These are phyloP conservation scores for Drosophila carrolli DNA, from an alignment of 1,140 invertebrate species.

Conservation along the genomic window DNA sequence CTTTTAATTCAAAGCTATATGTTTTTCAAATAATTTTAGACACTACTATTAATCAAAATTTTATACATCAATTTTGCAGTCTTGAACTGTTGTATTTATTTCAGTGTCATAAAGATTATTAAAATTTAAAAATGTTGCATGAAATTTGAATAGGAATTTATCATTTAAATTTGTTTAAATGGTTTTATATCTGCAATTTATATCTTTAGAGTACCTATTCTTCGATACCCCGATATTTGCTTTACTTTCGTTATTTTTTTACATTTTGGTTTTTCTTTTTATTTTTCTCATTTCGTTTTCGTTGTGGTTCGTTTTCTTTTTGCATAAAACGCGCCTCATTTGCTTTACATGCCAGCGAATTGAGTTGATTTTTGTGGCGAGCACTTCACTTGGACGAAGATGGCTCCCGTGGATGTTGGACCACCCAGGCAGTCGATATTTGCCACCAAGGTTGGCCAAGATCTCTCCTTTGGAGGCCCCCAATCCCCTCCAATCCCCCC, in stretches of 20 bases:
- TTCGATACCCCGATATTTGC: background rate
- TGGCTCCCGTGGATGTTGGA: slow-evolving; percentile 23
- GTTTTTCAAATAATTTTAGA: too few species aligned
- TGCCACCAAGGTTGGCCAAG: slow-evolving; percentile 61
- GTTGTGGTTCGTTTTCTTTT: slow-evolving; percentile 49
- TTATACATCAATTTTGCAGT: too few species aligned
- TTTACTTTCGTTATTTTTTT: slow-evolving; percentile 22
- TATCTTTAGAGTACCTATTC: slow-evolving; percentile 12
- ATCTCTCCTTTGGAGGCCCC: background rate
- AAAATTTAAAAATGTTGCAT: too few species aligned
- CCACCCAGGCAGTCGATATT: slow-evolving; percentile 66
- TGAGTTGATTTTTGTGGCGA: slow-evolving; percentile 66
- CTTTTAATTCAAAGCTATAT: too few species aligned
- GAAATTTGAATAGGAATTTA: too few species aligned
- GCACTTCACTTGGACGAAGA: slow-evolving; percentile 21
- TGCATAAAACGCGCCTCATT: slow-evolving; percentile 79
- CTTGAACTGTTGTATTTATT: too few species aligned
- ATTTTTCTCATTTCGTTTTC: slow-evolving; percentile 21
- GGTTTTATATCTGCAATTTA: too few species aligned
- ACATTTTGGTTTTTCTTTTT: slow-evolving; percentile 22
- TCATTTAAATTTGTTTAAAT: too few species aligned
- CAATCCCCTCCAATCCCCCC: background rate
- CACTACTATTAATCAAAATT: too few species aligned
- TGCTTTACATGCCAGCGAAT: slow-evolving; percentile 75
- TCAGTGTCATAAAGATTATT: too few species aligned